Conservation (phyloP, 2,888 invertebrate genomes). For the Amphiduros pacificus region DNA sequence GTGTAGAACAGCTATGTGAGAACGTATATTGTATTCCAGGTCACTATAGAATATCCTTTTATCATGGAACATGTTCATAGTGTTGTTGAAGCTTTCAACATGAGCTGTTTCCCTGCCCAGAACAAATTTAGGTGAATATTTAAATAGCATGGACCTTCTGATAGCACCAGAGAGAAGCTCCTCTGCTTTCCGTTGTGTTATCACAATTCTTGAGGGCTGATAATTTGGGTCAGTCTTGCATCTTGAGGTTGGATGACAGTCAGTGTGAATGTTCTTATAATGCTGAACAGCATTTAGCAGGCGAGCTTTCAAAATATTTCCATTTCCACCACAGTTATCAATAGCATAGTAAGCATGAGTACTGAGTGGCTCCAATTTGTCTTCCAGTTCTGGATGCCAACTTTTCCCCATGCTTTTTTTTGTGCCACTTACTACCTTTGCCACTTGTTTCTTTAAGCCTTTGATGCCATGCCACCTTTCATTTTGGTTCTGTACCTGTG, state of each 20-base stretch:
- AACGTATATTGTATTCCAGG: not conserved
- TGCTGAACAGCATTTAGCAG: not conserved
- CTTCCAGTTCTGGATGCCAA: not conserved
- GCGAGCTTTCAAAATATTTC: not conserved
- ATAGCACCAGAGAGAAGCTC: not conserved
- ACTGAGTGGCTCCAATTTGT: not conserved
- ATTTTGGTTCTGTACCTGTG: not conserved
- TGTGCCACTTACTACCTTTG: no score
- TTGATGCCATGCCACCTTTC: not conserved
- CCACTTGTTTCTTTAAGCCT: no score
- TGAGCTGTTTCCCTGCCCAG: not conserved
- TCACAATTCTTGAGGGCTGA: not conserved
- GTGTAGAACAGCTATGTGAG: not conserved
- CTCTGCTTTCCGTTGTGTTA: not conserved
- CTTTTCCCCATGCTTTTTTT: not conserved
- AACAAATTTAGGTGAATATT: not conserved
- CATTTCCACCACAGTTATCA: not conserved
- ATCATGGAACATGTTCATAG: no score
- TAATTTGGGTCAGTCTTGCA: not conserved
- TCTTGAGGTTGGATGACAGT: not conserved
- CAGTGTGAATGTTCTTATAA: not conserved
- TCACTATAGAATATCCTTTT: not conserved
- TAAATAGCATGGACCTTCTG: not conserved
- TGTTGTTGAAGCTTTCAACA: no score
- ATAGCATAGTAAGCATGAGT: not conserved